A percentile compares a stretch with the other conserved stretches of the same genome.
phyloP scores from a whole-genome alignment of 2,113 vertebrate species.

The Uria lomvia region DNA sequence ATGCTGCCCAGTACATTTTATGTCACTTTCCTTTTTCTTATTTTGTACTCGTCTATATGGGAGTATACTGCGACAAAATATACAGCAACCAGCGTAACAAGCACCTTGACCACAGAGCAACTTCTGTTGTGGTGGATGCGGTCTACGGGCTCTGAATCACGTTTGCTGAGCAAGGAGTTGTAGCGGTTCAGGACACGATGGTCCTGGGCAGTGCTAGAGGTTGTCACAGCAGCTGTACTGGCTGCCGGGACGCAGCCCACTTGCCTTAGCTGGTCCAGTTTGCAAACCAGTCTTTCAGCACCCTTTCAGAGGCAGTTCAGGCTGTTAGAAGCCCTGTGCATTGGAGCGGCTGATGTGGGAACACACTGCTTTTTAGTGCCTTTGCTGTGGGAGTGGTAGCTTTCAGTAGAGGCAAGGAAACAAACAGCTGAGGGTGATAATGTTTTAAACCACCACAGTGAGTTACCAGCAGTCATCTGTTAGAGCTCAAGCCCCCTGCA shows the following conservation, averaged over 20 bases:
- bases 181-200: neutral
- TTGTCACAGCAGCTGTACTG: accelerated
- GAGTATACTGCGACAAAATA: neutral
- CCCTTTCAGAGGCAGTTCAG: neutral
- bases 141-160: neutral
- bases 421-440: neutral
- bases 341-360: neutral
- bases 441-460: neutral
- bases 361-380: neutral
- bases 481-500: neutral
- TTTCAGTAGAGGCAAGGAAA: neutral
- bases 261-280: neutral
- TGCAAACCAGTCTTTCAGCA: neutral
- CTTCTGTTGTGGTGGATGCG: neutral
- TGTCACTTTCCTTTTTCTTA: neutral
- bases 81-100: neutral
- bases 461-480: neutral
- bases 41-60: neutral
- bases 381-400: neutral
- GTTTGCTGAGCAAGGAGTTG: neutral
- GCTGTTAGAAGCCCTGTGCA: neutral
- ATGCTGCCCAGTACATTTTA: neutral
- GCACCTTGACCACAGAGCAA: neutral
- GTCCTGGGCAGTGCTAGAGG: neutral
- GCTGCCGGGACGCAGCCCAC: neutral